Evolutionary conservation across 1,140 invertebrate genomes (phyloP).

Genomic region (Latrodectus geometricus): DNA sequence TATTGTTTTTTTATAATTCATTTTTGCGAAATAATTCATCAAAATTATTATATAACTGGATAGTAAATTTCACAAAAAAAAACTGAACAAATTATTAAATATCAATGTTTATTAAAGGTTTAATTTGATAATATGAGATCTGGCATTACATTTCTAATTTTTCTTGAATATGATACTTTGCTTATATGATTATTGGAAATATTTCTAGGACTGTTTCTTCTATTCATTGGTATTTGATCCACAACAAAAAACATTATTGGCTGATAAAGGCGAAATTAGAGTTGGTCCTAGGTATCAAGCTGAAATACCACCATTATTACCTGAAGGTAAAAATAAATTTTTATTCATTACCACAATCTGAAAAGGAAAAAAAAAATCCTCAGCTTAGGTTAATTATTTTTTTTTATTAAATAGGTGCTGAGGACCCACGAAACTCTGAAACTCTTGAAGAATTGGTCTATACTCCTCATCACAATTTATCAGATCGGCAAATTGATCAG

Average conservation of each 20-base stretch:
- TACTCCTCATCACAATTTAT: constrained; percentile 92
- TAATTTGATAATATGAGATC: too few species aligned
- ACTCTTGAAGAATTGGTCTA: constrained; percentile 93
- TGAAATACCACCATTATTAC: constrained; percentile 73
- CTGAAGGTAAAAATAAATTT: constrained; percentile 47
- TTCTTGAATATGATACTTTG: too few species aligned
- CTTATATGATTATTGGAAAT: neutral
- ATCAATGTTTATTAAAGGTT: too few species aligned
- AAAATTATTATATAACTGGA: too few species aligned
- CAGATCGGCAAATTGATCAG: constrained; percentile 97
- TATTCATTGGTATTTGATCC: constrained; percentile 99
- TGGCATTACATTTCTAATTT: too few species aligned
- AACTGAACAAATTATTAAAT: too few species aligned
- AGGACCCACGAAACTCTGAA: constrained; percentile 80
- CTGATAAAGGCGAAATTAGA: constrained; percentile 96
- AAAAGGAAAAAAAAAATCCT: neutral
- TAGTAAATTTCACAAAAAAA: too few species aligned
- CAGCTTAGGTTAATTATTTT: neutral
- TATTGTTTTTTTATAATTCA: too few species aligned
- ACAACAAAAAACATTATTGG: constrained; percentile 96
- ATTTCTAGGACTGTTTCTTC: constrained; percentile 92
- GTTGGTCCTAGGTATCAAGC: constrained; percentile 97
- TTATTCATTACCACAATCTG: constrained; percentile 38
- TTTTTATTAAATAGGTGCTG: constrained; percentile 74
- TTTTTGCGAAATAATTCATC: too few species aligned